Evolutionary conservation across 2,797 vertebrate genomes (phyloP).

Genomic region (Ficedula albicollis): DNA sequence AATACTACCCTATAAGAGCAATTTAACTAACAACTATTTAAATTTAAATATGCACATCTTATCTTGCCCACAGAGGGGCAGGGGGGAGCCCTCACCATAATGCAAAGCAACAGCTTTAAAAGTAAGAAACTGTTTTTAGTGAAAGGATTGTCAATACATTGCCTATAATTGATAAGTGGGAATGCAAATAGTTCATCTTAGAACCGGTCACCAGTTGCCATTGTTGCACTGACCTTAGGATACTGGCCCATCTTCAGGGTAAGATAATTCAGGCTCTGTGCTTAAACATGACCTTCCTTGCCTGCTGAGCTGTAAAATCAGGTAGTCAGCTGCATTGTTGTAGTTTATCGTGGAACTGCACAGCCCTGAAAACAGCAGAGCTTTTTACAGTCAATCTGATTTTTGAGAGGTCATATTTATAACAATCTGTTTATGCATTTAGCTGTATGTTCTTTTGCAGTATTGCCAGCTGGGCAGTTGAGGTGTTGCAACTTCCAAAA

Average conservation of each 20-base stretch:
- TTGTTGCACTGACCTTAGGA: neutral
- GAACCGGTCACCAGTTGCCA: neutral
- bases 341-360: neutral
- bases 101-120: neutral
- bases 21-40: neutral
- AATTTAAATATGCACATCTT: neutral
- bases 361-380: neutral
- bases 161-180: neutral
- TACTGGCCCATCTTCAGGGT: accelerated
- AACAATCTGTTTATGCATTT: neutral
- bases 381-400: neutral
- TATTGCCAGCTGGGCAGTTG: neutral
- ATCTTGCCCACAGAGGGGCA: neutral
- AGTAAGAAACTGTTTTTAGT: neutral
- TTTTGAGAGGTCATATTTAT: neutral
- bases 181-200: neutral
- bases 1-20: neutral
- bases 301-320: neutral
- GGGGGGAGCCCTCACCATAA: neutral
- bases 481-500: neutral
- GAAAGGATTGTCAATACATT: neutral
- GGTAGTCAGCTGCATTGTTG: neutral
- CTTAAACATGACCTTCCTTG: neutral
- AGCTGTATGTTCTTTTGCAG: neutral
- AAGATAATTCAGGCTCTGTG: neutral